These are phyloP conservation scores for Coturnix japonica DNA, from an alignment of 2,113 vertebrate genomes.

Conservation along the genomic window DNA sequence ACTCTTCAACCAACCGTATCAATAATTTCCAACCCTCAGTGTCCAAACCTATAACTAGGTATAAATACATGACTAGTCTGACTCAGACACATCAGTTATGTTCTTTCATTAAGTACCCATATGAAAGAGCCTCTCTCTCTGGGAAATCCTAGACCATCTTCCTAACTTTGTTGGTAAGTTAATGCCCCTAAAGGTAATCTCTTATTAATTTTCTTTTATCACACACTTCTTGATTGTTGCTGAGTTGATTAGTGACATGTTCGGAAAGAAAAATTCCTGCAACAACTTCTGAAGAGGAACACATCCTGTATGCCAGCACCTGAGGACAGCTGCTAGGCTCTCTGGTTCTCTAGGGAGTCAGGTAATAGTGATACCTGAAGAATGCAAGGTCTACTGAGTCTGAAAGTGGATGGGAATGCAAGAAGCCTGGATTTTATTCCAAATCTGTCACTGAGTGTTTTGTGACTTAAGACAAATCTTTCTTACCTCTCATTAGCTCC, in stretches of 20 bases:
- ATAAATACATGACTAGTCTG: background rate
- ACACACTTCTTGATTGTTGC: background rate
- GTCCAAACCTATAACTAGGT: background rate
- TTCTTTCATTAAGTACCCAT: background rate
- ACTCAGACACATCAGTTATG: background rate
- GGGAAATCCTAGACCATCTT: background rate
- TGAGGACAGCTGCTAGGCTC: background rate
- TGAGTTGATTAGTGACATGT: background rate
- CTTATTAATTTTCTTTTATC: background rate
- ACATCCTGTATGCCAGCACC: background rate
- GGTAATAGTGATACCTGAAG: background rate
- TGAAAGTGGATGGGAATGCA: background rate
- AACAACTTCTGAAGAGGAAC: background rate
- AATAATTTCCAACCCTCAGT: background rate
- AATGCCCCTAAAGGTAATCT: background rate
- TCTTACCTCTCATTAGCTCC: constrained; percentile 3
- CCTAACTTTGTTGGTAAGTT: background rate
- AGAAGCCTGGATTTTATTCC: constrained; percentile 9
- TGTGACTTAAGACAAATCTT: background rate
- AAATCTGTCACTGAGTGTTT: background rate
- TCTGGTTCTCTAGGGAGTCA: background rate
- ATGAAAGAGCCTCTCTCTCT: background rate
- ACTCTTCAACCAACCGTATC: background rate
- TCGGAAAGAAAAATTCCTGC: background rate
- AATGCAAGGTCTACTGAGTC: background rate